Evolutionary conservation across 2,797 vertebrate genomes (phyloP), one percentile per base, ranked within the genome.

Genomic region (Lithobates pipiens): DNA sequence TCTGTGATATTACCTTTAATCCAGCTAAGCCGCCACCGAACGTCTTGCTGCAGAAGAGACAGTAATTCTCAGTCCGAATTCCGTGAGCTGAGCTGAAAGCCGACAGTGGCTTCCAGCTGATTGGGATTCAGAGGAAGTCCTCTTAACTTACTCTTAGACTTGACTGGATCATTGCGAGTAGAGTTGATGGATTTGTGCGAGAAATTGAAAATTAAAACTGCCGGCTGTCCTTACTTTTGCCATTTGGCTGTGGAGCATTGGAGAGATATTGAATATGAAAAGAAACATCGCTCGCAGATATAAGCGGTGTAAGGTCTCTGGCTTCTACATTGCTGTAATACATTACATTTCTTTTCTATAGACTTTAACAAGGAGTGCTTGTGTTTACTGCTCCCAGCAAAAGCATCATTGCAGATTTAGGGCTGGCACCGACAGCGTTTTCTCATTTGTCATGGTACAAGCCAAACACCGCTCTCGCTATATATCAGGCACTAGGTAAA

Each of bases 121-220:
- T 82, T 78, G 39, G 75, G 78, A 78, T 83, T 77, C 80, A 1
- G 15, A 8, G 11, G n/a, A 42, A 29, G 78, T 85, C 67, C 63
- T 75, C 34, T 39, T 67, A 75, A 80, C 13, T 54, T 80, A 80
- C 84, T 74, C 77, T 68, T 75, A 34, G 57, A 77, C 78, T 83
- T 69, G 80, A 77, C 80, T 73, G 80, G 76, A 78, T 86, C 75
- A 83, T 39, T 68, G 67, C 42, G 9, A 74, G 80, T 11, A 78
- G 82, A 73, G 57, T 71, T 83, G 80, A 74, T 77, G 80, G 80
- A 86, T 86, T 86, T 82, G 80, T 78, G 69, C 68, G 69, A 73
- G 80, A 86, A 86, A 82, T 74, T 86, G 85, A 77, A 86, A 86
- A 86, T 86, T 83, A 71, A 71, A 86, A 54, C 69, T 57, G 68